These are phyloP conservation scores for Rutpela maculata DNA, from an alignment of 2,888 invertebrate genomes.

Conservation along the genomic window DNA sequence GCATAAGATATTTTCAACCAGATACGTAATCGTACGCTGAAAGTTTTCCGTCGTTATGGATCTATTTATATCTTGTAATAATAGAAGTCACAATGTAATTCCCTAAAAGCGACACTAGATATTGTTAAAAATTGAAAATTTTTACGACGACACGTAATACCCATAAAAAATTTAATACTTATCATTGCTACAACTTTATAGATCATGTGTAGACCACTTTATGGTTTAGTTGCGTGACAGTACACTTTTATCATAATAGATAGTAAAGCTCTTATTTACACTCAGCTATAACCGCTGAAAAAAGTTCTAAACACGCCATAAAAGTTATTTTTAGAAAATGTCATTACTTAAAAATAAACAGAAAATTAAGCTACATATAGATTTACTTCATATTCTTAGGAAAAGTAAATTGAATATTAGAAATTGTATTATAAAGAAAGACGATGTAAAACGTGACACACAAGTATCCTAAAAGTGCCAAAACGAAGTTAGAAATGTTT, in stretches of 20 bases:
- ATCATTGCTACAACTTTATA: neutral
- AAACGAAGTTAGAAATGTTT: too few species aligned
- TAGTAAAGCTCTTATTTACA: constrained; percentile 3
- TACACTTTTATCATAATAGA: neutral
- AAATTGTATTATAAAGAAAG: too few species aligned
- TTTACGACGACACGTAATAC: neutral
- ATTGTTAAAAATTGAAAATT: neutral
- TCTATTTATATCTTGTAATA: too few species aligned
- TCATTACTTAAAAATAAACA: neutral
- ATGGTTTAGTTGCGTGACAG: neutral
- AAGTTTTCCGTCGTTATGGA: too few species aligned
- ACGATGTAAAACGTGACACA: too few species aligned
- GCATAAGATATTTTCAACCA: too few species aligned
- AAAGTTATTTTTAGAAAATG: neutral
- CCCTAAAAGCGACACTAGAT: too few species aligned
- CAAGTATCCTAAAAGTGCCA: too few species aligned
- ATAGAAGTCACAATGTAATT: too few species aligned
- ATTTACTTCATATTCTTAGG: too few species aligned
- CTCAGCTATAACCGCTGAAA: neutral
- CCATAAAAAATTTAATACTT: neutral
- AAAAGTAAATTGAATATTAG: too few species aligned
- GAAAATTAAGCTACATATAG: neutral
- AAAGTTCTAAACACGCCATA: neutral
- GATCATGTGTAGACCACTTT: neutral
- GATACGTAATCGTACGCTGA: too few species aligned